A percentile compares a stretch with the other conserved stretches of the same genome.
These are phyloP conservation scores for Sternarchorhynchus goeldii DNA, from an alignment of 2,797 vertebrate genomes.

Conservation along the genomic window DNA sequence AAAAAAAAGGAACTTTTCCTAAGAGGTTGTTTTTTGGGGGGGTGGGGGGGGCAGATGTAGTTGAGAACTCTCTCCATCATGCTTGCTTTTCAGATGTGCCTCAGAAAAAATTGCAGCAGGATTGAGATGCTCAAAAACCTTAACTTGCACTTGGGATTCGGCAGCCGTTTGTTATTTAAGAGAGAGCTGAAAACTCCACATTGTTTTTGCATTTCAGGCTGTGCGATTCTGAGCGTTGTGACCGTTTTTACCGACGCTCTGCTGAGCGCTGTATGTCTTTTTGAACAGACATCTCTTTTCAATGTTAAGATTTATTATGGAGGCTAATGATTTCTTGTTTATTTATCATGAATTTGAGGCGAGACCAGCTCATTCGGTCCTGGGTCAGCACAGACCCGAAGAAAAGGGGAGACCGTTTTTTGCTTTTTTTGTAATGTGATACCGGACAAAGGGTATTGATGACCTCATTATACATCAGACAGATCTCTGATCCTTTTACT, in stretches of 20 bases:
- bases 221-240: constrained; percentile 80
- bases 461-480: constrained; percentile 62
- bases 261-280: constrained; percentile 67
- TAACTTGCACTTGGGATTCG: constrained; percentile 81
- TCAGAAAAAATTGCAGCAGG: constrained; percentile 45
- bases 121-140: constrained; percentile 71
- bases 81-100: constrained; percentile 49
- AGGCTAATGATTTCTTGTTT: constrained; percentile 32
- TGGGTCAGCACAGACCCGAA: not conserved
- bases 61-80: constrained; percentile 25
- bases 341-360: constrained; percentile 45
- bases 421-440: constrained; percentile 47
- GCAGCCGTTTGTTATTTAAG: constrained; percentile 87
- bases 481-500: constrained; percentile 58
- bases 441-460: constrained; percentile 43
- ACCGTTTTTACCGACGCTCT: constrained; percentile 77
- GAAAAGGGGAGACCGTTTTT: constrained; percentile 26
- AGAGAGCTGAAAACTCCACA: constrained; percentile 73
- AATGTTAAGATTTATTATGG: constrained; percentile 36
- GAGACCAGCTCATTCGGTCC: not conserved
- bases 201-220: constrained; percentile 70
- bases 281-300: constrained; percentile 60
- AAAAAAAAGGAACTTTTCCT: constrained; percentile 1
- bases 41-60: constrained; percentile 34
- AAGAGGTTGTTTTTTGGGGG: constrained; percentile 5